Base-by-base conservation (phyloP, 2,888 invertebrate genomes). In the Eupithecia exiguata region DNA sequence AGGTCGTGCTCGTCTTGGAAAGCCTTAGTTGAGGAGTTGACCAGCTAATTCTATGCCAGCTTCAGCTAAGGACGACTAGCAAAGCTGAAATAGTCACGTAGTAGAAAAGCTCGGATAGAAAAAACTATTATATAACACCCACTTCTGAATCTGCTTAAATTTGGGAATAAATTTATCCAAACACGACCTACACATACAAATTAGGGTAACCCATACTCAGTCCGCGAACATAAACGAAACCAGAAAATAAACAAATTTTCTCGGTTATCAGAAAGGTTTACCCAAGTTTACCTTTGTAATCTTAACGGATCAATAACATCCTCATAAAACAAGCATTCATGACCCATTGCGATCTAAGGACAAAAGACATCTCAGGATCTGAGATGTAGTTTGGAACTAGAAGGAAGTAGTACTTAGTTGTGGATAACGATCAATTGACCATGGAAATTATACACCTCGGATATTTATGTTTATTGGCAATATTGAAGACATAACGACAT, bases 261-360 rank as follows among this genome's bases (percentile, higher is more conserved):
- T 30, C 14, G 58, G 58, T 58, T 14, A 58, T 58, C 58, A 58
- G 58, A 25, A 58, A 58, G 21, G 58, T 25, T 58, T 58, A 58
- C 58, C 25, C 21, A 25, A 25, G 21, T 25, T 58, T 58, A 25
- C 58, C 58, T 58, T 58, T 25, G 25, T 25, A 58, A 58, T 58
- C 25, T 58, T 25, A 58, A 25, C 25, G 14, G 14, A 58, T 58
- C 58, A 58, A 58, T 58, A 58, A 58, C 58, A 58, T 58, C 53
- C 21, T 53, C 21, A 53, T 21, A 21, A 21, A 53, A 53, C 53
- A 53, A 53, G 21, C 0, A 30, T 30, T 1, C 58, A 25, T 58
- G 14, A 58, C 21, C 58, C 21, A 25, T 53, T 0, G 25, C 12
- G 58, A 58, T 25, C 14, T 14, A 58, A 58, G 53, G 53, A 58